phyloP scores from a whole-genome alignment of 2,113 vertebrate species.

The Syngnathus typhle region DNA sequence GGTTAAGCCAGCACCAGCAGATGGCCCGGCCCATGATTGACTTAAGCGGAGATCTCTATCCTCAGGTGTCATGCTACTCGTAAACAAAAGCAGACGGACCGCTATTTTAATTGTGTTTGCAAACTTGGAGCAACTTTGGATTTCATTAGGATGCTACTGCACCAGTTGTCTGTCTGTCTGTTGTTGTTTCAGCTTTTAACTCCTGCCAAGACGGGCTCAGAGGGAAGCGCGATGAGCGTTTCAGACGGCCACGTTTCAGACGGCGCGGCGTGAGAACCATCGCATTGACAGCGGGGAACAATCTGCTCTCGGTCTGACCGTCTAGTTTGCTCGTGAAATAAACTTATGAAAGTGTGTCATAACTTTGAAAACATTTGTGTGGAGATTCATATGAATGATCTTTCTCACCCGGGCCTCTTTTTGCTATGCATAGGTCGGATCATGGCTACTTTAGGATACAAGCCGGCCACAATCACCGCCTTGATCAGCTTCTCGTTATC shows the following conservation, averaged over 20 bases:
- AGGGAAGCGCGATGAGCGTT: background rate
- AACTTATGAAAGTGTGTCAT: constrained; percentile 9
- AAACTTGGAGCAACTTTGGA: background rate
- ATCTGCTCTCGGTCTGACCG: constrained; percentile 2
- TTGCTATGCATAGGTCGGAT: constrained; percentile 84
- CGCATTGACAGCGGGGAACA: constrained; percentile 21
- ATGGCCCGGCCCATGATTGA: background rate
- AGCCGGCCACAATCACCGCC: constrained; percentile 92
- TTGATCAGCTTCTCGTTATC: constrained; percentile 97
- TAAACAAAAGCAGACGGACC: background rate
- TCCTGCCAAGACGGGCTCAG: constrained; percentile 1
- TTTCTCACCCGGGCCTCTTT: constrained; percentile 85
- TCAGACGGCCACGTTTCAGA: constrained; percentile 15
- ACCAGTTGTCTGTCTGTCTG: background rate
- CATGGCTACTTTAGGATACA: constrained; percentile 97
- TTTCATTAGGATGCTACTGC: background rate
- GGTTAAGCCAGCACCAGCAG: background rate
- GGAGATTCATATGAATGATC: constrained; percentile 26
- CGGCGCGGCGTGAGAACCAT: background rate
- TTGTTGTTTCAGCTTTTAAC: background rate
- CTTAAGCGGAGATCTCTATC: background rate
- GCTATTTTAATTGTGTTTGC: background rate
- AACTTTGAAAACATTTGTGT: background rate
- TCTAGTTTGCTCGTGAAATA: constrained; percentile 19
- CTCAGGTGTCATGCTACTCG: too few species aligned